Base-by-base conservation (phyloP, 92 coral and sea anemone genomes). In the Muricea muricata region DNA sequence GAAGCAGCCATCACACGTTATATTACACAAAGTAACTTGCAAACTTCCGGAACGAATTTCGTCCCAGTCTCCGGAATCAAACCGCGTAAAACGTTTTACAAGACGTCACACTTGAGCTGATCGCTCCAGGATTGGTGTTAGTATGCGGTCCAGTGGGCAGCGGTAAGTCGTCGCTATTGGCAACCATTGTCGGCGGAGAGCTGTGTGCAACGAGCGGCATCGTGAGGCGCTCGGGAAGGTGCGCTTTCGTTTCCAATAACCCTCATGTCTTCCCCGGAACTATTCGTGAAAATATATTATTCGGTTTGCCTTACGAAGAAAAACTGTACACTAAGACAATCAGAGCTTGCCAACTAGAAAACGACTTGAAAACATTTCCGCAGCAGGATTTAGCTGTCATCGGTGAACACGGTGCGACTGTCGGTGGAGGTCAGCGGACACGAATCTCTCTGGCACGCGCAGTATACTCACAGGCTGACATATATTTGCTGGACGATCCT, bases 361-460 rank as follows among this genome's bases (percentile, higher is more conserved):
- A 34, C 6, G 88, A 84, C 41, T 73, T 84, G 14, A 29, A 73
- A 30, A 26, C 11, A 4, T 65, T 84, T 46, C 56, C 88, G 18
- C 32, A 24, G 30, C 50, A 75, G 7, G 86, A 82, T 26, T 50
- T 82, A n/a, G 30, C 67, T 4, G 11, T 18, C 29, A 70, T 82
- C 46, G 86, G 86, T 18, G 79, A 82, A 34, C 86, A 75, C 23
- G 86, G 86, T 2, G 79, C 77, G 6, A 72, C 78, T 23, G 46
- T 82, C 4, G 71, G 86, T 31, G 86, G 86, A 31, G 86, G 86
- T 69, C 86, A 82, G 86, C 79, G 86, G 63, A 63, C 86, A 30
- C 75, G 86, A 21, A 75, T 82, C 35, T 65, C 78, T 14, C 67
- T 82, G 6, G 86, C 86, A 70, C 86, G 86, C 54, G 86, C 86